phyloP scores from a whole-genome alignment of 64 coral and sea anemone genomes.

The Stichodactyla mertensii region DNA sequence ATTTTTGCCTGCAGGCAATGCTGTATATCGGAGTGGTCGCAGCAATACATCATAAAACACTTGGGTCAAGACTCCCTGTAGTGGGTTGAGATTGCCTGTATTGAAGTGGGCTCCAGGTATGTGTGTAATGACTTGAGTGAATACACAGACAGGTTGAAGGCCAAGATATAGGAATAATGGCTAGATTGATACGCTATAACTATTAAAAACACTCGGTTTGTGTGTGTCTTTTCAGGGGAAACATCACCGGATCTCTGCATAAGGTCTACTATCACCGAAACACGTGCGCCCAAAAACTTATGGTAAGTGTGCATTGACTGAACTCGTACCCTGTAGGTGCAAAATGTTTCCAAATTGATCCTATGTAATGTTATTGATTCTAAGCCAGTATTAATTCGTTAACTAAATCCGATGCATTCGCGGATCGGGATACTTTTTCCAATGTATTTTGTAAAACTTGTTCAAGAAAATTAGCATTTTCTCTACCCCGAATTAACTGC shows the following conservation, averaged over 20 bases:
- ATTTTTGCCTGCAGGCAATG: neutral
- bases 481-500: neutral
- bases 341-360: neutral
- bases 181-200: neutral
- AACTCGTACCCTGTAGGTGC: neutral
- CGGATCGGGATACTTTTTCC: too few relatives aligned
- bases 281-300: neutral
- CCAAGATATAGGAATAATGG: neutral
- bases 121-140: neutral
- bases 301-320: neutral
- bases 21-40: neutral
- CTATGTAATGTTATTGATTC: neutral
- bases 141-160: neutral
- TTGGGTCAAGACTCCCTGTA: neutral
- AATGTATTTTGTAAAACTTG: too few relatives aligned
- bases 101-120: neutral
- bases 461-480: too few relatives aligned
- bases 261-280: neutral
- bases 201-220: too few relatives aligned
- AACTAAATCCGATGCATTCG: too few relatives aligned
- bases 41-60: neutral
- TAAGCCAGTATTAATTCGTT: too few relatives aligned
- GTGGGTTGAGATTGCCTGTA: neutral
- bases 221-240: neutral
- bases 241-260: neutral